These are phyloP conservation scores for Petrosia ficiformis DNA, from an alignment of 37 sponge, comb jelly and placozoan species.

Conservation along the genomic window DNA sequence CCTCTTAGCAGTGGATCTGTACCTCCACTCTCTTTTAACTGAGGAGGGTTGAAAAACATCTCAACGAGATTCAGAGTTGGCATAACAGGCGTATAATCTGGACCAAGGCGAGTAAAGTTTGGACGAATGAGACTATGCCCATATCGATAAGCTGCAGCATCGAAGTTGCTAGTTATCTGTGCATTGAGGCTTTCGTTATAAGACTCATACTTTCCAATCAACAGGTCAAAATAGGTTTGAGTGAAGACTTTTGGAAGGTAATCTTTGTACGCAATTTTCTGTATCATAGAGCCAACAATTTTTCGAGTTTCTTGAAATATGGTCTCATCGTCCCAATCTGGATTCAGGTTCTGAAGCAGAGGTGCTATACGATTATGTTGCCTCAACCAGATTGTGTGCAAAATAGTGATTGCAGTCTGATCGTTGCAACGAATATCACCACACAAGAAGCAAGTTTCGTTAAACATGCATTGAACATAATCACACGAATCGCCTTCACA, in stretches of 20 bases:
- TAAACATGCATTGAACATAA: not conserved
- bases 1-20: constrained; percentile 82
- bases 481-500: too few species aligned
- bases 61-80: constrained; percentile 31
- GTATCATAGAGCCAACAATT: constrained; percentile 69
- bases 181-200: constrained; percentile 53
- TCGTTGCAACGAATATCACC: constrained; percentile 84
- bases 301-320: constrained; percentile 80
- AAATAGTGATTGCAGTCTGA: constrained; percentile 73
- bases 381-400: constrained; percentile 94
- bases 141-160: constrained; percentile 67
- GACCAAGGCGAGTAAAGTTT: constrained; percentile 33
- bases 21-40: constrained; percentile 48
- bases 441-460: constrained; percentile 64
- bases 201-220: constrained; percentile 8
- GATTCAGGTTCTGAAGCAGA: constrained; percentile 64
- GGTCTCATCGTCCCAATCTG: constrained; percentile 84
- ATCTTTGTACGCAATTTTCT: constrained; percentile 65
- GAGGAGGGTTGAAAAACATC: constrained; percentile 65
- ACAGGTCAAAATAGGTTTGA: constrained; percentile 24
- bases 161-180: constrained; percentile 59
- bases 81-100: constrained; percentile 13
- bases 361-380: constrained; percentile 91
- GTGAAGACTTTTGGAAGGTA: constrained; percentile 74
- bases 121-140: constrained; percentile 57